Evolutionary conservation across 2,888 invertebrate species (phyloP), one percentile per base, ranked within the genome.

Genomic region (Mythimna lalbum): DNA sequence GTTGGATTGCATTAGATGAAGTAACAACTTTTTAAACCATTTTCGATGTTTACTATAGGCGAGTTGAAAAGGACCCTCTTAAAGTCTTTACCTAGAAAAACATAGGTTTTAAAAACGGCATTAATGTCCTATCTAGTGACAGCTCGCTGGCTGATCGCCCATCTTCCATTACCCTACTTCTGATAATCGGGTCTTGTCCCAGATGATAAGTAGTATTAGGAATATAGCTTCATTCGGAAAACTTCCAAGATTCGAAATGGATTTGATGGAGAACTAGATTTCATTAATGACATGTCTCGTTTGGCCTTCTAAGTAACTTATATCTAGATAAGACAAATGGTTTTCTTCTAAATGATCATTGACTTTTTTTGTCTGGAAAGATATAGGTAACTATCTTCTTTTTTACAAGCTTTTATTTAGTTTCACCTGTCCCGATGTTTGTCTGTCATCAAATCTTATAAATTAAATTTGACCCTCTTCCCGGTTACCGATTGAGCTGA

Each of bases 151-250:
- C 76, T 79, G 76, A 68, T 73, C 62, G 53, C 65, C 64, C 64
- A 33, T n/a, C 61, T n/a, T 55, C 57, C 73, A 73, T 82, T 79
- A 81, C n/a, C 80, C 76, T 76, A 76, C 39, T 63, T 82, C n/a
- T 49, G 50, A 39, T 76, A 73, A 81, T 75, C 63, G 71, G 65
- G 21, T 73, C 43, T 63, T 61, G 55, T 65, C 27, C 9, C 47
- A n/a, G 21, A 27, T 39, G 14, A 19, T 33, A 67, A 27, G 56
- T 57, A 49, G 33, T 72, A 14, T 4, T 47, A 73, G 23, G n/a
- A 23, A 78, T 49, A 50, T 23, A 10, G 31, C 62, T 63, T 55
- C 19, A n/a, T 19, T 61, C 47, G 49, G 49, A 60, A 73, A 75
- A 47, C 27, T 73, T 60, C 53, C 52, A 68, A 61, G 21, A 59